Conservation (phyloP, 2,888 invertebrate genomes). For the Poecilobothrus nobilitatus region DNA sequence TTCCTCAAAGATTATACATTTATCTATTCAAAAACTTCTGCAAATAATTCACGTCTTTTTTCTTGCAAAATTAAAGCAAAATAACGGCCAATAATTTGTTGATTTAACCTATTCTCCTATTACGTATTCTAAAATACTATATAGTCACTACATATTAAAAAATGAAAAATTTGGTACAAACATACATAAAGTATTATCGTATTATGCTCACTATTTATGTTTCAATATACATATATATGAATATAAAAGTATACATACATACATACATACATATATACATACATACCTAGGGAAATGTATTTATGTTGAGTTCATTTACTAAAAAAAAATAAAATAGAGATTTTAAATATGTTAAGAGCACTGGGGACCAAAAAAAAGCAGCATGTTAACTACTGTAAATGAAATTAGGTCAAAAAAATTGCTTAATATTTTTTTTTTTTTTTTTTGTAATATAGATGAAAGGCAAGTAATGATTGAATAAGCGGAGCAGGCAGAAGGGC, state of each 20-base stretch:
- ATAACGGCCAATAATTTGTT: too few relatives aligned
- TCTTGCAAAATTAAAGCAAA: too few relatives aligned
- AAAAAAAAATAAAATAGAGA: background rate
- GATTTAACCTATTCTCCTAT: too few relatives aligned
- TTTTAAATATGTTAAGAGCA: constrained; percentile 1
- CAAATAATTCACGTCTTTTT: too few relatives aligned
- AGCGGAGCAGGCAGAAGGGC: background rate
- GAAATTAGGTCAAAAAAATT: constrained; percentile 5
- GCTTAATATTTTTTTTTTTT: background rate
- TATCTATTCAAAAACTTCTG: too few relatives aligned
- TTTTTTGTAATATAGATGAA: background rate
- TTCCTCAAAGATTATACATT: too few relatives aligned
- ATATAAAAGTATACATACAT: background rate
- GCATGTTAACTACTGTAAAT: background rate
- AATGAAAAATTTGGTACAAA: too few relatives aligned
- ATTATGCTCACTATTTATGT: background rate
- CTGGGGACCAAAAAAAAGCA: constrained; percentile 2
- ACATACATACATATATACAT: background rate
- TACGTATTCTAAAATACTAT: too few relatives aligned
- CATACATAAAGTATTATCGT: too few relatives aligned
- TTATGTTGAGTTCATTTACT: constrained; percentile 1
- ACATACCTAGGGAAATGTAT: background rate
- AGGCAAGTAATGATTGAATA: too few relatives aligned
- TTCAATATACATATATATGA: background rate
- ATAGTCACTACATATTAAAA: too few relatives aligned